phyloP scores from a whole-genome alignment of 2,113 vertebrate species.

The Archilochus colubris region DNA sequence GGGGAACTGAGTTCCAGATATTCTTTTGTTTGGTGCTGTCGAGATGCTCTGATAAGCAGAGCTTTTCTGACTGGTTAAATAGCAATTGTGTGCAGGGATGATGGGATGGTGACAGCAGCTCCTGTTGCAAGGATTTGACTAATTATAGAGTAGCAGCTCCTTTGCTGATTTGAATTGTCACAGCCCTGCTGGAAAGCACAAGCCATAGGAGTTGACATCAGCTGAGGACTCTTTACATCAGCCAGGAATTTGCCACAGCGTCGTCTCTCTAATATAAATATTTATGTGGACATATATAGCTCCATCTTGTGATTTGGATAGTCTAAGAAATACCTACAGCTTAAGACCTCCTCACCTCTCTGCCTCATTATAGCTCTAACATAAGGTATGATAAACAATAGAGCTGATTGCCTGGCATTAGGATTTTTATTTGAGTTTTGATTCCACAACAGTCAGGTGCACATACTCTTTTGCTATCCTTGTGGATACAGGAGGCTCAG shows the following conservation, averaged over 20 bases:
- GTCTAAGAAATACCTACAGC: background rate
- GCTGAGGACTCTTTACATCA: conserved; percentile 1
- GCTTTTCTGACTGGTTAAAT: background rate
- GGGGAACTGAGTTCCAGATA: background rate
- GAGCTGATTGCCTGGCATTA: background rate
- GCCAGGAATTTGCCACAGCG: background rate
- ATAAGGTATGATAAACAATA: background rate
- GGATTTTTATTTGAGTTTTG: conserved; percentile 3
- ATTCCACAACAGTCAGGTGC: background rate
- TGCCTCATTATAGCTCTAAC: background rate
- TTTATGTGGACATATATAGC: background rate
- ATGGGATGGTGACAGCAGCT: background rate
- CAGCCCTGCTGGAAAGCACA: conserved; percentile 13
- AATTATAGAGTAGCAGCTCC: conserved; percentile 20
- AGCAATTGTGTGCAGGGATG: background rate
- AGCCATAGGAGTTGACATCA: conserved; percentile 26
- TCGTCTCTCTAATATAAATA: conserved; percentile 46
- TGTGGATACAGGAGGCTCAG: background rate
- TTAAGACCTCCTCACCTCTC: background rate
- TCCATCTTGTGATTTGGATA: background rate
- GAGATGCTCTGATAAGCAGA: background rate
- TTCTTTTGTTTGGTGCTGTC: background rate
- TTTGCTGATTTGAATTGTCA: conserved; percentile 31
- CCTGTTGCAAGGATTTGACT: background rate
- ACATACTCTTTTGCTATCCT: background rate